Evolutionary conservation across 2,797 vertebrate species (phyloP).

Genomic region (Diglossa cyanea): DNA sequence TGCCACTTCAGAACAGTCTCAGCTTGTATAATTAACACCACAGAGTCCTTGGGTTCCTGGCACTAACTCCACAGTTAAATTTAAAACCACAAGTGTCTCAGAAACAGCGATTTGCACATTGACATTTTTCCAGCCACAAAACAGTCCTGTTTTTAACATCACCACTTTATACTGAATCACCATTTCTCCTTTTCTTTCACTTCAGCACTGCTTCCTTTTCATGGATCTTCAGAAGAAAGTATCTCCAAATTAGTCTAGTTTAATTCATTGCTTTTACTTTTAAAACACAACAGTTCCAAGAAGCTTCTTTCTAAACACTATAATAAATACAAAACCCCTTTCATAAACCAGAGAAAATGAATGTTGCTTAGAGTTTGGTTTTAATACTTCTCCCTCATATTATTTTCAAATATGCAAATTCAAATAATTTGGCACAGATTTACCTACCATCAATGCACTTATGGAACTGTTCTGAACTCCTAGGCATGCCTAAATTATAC

Average conservation of each 20-base stretch:
- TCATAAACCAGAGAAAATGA: neutral
- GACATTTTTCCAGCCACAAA: neutral
- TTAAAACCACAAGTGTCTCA: neutral
- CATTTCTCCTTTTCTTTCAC: neutral
- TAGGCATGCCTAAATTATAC: neutral
- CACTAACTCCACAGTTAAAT: neutral
- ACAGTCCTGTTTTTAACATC: neutral
- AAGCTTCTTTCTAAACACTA: neutral
- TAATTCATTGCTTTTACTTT: neutral
- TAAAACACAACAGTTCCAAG: conserved; percentile 1
- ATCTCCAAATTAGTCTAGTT: neutral
- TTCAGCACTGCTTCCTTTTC: neutral
- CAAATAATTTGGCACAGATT: neutral
- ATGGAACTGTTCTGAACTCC: neutral
- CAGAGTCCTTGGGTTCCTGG: neutral
- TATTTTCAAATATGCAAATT: neutral
- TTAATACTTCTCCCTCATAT: neutral
- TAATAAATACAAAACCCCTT: neutral
- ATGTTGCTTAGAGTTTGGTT: neutral
- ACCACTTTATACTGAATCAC: neutral
- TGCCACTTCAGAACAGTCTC: neutral
- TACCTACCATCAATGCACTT: neutral
- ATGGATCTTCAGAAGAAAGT: neutral
- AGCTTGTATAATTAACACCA: neutral
- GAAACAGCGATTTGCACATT: neutral